Conservation (phyloP, 1,140 invertebrate species). For the Samia ricini region DNA sequence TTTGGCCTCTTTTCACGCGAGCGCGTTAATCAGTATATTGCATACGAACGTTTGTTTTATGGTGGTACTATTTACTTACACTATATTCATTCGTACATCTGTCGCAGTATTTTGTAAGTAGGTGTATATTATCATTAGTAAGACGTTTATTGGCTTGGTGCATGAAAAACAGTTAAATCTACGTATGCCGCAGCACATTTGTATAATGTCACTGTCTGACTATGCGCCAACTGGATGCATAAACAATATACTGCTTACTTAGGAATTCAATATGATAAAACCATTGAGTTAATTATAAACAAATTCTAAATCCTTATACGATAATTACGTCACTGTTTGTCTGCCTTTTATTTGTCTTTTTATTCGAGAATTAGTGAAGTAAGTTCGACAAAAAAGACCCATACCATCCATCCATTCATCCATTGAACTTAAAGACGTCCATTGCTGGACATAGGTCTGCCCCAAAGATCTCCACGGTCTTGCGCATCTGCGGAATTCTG, state of each 20-base stretch:
- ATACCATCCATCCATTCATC: no score
- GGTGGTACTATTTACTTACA: neutral
- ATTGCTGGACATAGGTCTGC: no score
- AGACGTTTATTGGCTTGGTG: conserved; percentile 13
- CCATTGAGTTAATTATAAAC: neutral
- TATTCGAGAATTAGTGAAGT: no score
- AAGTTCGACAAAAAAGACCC: no score
- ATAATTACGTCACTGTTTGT: no score
- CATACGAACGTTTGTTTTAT: conserved; percentile 11
- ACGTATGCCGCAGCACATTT: neutral
- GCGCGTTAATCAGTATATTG: conserved; percentile 3
- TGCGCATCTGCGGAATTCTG: no score
- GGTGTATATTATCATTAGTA: conserved; percentile 18
- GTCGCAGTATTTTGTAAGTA: conserved; percentile 11
- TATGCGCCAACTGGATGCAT: conserved; percentile 8
- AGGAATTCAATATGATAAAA: neutral
- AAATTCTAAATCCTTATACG: no score
- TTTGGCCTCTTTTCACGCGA: neutral
- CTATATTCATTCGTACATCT: conserved; percentile 2
- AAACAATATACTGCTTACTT: conserved; percentile 1
- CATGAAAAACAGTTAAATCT: conserved; percentile 21
- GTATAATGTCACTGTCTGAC: conserved; percentile 22
- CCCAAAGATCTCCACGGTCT: no score
- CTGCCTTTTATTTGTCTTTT: no score
- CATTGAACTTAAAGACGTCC: no score